phyloP scores from a whole-genome alignment of 2,888 invertebrate genomes.

The Drosophila lutescens region DNA sequence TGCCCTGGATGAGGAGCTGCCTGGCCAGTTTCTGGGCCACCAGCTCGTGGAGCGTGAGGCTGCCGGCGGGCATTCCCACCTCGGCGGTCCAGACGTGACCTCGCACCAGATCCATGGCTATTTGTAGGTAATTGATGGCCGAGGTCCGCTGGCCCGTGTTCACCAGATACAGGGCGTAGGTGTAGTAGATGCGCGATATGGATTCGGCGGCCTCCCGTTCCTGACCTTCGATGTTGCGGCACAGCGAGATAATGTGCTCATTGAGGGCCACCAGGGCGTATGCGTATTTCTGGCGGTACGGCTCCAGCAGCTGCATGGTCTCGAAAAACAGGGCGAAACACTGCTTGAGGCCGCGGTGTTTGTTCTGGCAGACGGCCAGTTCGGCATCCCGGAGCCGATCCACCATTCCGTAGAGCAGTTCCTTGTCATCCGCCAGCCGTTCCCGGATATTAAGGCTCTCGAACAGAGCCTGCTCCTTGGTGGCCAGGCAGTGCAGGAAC shows the following conservation, averaged over 20 bases:
- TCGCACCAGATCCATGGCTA: constrained; percentile 61
- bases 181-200: constrained; percentile 72
- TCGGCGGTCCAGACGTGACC: constrained; percentile 72
- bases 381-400: constrained; percentile 77
- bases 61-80: constrained; percentile 44
- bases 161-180: constrained; percentile 60
- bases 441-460: constrained; percentile 62
- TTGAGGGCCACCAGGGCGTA: constrained; percentile 67
- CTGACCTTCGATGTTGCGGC: constrained; percentile 51
- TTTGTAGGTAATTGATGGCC: constrained; percentile 64
- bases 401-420: constrained; percentile 65
- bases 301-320: constrained; percentile 63
- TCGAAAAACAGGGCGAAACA: constrained; percentile 69
- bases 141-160: constrained; percentile 36
- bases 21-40: constrained; percentile 61
- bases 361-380: constrained; percentile 47
- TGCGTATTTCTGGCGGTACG: constrained; percentile 62
- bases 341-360: constrained; percentile 54
- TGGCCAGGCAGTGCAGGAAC: constrained; percentile 66
- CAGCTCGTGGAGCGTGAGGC: constrained; percentile 60
- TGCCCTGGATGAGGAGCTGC: constrained; percentile 61
- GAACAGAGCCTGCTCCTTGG: constrained; percentile 67
- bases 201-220: constrained; percentile 63
- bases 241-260: constrained; percentile 67
- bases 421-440: constrained; percentile 57